Evolutionary conservation across 1,140 invertebrate genomes (phyloP).

Genomic region (Dryas iulia): DNA sequence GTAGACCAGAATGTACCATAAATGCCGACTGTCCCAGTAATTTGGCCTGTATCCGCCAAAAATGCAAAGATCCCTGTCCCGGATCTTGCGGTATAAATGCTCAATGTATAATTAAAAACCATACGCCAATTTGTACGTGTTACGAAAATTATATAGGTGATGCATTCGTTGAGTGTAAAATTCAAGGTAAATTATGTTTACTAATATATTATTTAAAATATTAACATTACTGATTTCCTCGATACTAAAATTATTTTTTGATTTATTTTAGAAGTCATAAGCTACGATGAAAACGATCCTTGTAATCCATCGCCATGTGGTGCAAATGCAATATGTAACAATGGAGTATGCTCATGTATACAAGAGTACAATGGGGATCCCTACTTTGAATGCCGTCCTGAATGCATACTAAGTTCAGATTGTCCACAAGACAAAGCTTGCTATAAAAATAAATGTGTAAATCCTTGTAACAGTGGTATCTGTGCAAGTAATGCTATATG

Average conservation of each 20-base stretch:
- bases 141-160: conserved; percentile 82
- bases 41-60: conserved; percentile 83
- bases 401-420: conserved; percentile 83
- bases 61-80: conserved; percentile 84
- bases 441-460: conserved; percentile 82
- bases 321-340: conserved; percentile 84
- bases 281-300: conserved; percentile 48
- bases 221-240: neutral
- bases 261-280: neutral
- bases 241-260: conserved; percentile 7
- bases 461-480: conserved; percentile 82
- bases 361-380: conserved; percentile 82
- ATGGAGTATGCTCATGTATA: conserved; percentile 85
- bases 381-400: conserved; percentile 82
- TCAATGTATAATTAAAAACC: conserved; percentile 82
- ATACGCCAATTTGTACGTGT: conserved; percentile 84
- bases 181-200: conserved; percentile 67
- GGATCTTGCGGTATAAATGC: conserved; percentile 84
- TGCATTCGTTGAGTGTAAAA: conserved; percentile 82
- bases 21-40: conserved; percentile 84
- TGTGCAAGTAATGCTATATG: conserved; percentile 87
- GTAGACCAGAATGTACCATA: conserved; percentile 83
- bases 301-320: conserved; percentile 81
- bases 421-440: conserved; percentile 83
- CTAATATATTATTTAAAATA: conserved; percentile 14